Evolutionary conservation across 1,140 invertebrate genomes (phyloP), one percentile per base, ranked within the genome.

Genomic region (Cyphomyrmex costatus): DNA sequence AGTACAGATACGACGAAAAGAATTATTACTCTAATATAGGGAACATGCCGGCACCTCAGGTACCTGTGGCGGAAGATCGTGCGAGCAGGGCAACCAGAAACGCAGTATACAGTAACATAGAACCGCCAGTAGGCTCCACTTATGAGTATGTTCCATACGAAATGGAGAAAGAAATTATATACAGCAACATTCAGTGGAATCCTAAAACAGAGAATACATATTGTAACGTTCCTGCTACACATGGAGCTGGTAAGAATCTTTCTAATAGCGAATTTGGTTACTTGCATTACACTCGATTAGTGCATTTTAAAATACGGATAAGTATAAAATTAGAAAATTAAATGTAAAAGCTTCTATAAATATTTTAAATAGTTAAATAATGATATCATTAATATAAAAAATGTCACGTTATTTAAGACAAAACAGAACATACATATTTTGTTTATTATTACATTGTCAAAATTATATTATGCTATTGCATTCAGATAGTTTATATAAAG

Each of bases 121-220:
- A 95, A 60, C 86, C 93, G 63, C 91, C 93, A 58, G 89, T 91
- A 36, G 88, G 90, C 76, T 92, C 92, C 53, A 78, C 91, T 27
- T 87, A 90, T 65, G 92, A 80, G 73, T 86, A 87, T 49, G 46
- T 49, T 0, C 76, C 80, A 4, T 87, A 85, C 46, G 92, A 93
- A 51, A 93, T 93, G 46, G 93, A 94, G 49, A 95, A 95, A 49
- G 93, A 95, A 70, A 94, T 95, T 66, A 93, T 95, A 66, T 95
- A 95, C 65, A 95, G 95, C 33, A 95, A 95, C 66, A 95, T 95
- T 78, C 93, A 95, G 53, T 94, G 94, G 94, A 95, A 94, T 86
- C 90, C 93, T 16, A 95, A 95, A 65, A 92, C 93, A 19, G 95
- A 95, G 80, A 95, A 94, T 83, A 95, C 94, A 16, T 95, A 95